These are phyloP conservation scores for Plagiodera versicolora DNA, from an alignment of 2,888 invertebrate species.

Conservation along the genomic window DNA sequence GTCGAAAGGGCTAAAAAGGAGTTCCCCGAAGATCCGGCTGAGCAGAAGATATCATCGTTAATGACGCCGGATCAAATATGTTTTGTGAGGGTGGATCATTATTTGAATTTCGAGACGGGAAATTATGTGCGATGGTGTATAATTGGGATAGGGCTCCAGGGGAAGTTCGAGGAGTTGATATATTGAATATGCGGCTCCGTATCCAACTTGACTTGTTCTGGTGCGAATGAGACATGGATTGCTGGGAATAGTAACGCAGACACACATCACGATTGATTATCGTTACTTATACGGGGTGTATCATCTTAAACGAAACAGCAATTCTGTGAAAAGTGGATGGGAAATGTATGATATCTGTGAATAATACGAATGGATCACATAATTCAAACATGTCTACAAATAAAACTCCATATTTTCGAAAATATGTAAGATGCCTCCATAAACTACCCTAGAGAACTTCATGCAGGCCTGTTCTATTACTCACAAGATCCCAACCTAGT, in stretches of 20 bases:
- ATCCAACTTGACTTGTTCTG: not conserved
- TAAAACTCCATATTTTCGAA: too few species aligned
- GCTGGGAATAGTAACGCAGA: not conserved
- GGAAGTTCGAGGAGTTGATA: not conserved
- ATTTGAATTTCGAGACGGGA: constrained; percentile 19
- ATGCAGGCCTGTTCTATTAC: too few species aligned
- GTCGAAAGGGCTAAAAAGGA: constrained; percentile 21
- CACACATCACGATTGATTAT: not conserved
- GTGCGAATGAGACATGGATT: not conserved
- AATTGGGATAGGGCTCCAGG: constrained; percentile 19
- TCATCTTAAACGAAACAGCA: too few species aligned
- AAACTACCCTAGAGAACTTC: too few species aligned
- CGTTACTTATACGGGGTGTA: not conserved
- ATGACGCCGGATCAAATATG: constrained; percentile 33
- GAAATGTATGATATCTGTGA: too few species aligned
- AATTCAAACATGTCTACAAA: too few species aligned
- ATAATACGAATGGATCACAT: too few species aligned
- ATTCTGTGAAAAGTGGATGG: too few species aligned
- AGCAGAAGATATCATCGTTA: constrained; percentile 38
- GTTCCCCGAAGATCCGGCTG: constrained; percentile 32
- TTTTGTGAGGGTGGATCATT: constrained; percentile 23
- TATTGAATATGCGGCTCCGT: not conserved
- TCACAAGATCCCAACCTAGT: too few species aligned
- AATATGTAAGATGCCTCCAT: too few species aligned
- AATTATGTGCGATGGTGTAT: constrained; percentile 16